Percentiles rank a stretch among this genome's conserved stretches.
Conservation (phyloP, 2,113 vertebrate species). For the Coryphaenoides rupestris region DNA sequence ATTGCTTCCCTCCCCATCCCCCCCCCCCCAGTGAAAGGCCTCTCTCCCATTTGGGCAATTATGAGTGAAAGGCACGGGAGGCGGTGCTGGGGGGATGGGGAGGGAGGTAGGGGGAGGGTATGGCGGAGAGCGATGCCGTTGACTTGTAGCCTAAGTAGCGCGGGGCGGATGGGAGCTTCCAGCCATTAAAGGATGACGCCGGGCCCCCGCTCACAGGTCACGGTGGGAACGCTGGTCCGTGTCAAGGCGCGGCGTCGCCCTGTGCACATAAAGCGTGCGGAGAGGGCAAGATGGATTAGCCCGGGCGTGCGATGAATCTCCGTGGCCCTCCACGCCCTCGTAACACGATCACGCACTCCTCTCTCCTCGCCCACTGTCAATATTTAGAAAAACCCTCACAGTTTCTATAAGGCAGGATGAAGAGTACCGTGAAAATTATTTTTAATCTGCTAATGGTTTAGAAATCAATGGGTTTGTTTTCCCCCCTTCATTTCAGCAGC, state of each 20-base stretch:
- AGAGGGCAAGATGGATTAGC: conserved; percentile 44
- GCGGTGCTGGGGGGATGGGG: no score
- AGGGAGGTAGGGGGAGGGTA: no score
- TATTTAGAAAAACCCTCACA: conserved; percentile 30
- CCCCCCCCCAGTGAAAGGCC: conserved; percentile 13
- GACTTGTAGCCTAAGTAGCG: conserved; percentile 42
- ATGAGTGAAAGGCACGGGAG: conserved; percentile 11
- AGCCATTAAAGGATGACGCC: conserved; percentile 41
- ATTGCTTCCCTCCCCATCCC: conserved; percentile 17
- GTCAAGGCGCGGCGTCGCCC: conserved; percentile 24
- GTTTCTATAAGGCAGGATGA: conserved; percentile 28
- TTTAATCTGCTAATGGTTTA: neutral
- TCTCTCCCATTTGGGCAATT: conserved; percentile 36
- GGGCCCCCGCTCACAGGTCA: conserved; percentile 22
- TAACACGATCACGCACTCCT: neutral
- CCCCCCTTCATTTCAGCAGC: no score
- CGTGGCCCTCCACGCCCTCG: neutral
- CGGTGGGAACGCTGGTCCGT: conserved; percentile 8
- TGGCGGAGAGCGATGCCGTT: conserved; percentile 39
- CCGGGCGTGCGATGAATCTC: conserved; percentile 34
- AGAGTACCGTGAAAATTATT: neutral
- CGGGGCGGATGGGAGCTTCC: conserved; percentile 21
- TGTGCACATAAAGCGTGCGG: conserved; percentile 22
- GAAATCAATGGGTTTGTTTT: no score
- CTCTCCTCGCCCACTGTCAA: conserved; percentile 8